A percentile compares a stretch with the other conserved stretches of the same genome.
Evolutionary conservation across 2,113 vertebrate species (phyloP).

Genomic region (Phrynocephalus versicolor): DNA sequence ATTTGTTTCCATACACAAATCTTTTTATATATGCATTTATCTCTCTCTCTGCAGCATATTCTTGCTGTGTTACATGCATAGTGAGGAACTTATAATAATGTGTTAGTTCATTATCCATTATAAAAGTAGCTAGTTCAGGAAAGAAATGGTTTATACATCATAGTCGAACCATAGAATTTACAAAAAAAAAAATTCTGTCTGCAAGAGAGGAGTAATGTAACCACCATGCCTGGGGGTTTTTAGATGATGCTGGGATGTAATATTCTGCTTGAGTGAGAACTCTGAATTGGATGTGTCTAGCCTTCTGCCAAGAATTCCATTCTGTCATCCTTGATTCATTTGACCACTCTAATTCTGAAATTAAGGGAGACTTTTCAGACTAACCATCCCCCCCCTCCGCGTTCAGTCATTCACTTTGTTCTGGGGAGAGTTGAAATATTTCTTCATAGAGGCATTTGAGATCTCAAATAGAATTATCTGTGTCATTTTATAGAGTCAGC

Average conservation of each 20-base stretch:
- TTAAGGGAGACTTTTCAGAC: slow-evolving; percentile 2
- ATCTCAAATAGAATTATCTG: background rate
- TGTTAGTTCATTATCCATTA: background rate
- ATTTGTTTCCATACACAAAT: slow-evolving; percentile 49
- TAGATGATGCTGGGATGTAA: slow-evolving; percentile 25
- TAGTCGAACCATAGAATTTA: fast-evolving
- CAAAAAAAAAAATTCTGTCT: background rate
- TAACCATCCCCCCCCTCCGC: background rate
- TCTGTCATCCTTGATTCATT: background rate
- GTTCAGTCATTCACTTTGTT: background rate
- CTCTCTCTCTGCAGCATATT: background rate
- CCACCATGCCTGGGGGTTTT: background rate
- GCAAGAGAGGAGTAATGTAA: background rate
- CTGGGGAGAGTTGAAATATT: background rate
- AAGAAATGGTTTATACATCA: fast-evolving
- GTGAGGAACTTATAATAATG: background rate
- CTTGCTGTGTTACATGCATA: background rate
- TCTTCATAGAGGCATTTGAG: background rate
- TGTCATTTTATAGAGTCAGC: slow-evolving; percentile 11
- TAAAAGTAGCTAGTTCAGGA: background rate
- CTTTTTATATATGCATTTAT: background rate
- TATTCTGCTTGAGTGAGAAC: slow-evolving; percentile 12
- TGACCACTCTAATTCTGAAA: background rate
- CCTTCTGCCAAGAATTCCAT: background rate
- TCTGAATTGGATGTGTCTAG: background rate